Percentiles rank a stretch among this genome's conserved stretches.
These are phyloP conservation scores for Troides oblongomaculatus DNA, from an alignment of 2,888 invertebrate species.

Conservation along the genomic window DNA sequence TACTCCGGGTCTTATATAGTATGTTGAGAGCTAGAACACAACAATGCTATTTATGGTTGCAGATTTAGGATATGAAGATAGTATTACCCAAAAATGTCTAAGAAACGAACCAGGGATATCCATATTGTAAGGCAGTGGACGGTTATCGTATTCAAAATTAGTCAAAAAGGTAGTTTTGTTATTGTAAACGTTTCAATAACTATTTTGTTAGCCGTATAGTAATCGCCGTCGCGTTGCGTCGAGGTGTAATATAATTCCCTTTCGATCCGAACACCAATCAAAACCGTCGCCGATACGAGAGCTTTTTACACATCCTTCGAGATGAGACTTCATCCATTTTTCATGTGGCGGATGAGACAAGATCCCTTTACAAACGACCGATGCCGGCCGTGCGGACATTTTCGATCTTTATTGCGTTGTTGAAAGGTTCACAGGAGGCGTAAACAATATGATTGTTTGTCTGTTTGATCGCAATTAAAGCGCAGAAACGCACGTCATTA, in stretches of 20 bases:
- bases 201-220: slow-evolving; percentile 14
- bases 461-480: slow-evolving; percentile 75
- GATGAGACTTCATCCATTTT: slow-evolving; percentile 76
- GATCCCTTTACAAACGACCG: slow-evolving; percentile 41
- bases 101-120: no score
- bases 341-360: slow-evolving; percentile 63
- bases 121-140: no score
- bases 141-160: no score
- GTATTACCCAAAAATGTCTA: no score
- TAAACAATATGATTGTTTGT: slow-evolving; percentile 47
- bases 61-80: no score
- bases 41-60: no score
- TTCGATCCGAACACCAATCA: slow-evolving; percentile 65
- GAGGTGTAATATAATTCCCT: slow-evolving; percentile 63
- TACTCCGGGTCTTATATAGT: no score
- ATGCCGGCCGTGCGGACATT: slow-evolving; percentile 17
- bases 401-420: slow-evolving; percentile 34
- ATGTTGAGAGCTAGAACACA: no score
- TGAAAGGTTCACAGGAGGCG: slow-evolving; percentile 32
- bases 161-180: background rate
- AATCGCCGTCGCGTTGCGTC: slow-evolving; percentile 33
- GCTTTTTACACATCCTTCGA: slow-evolving; percentile 59
- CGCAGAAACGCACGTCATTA: slow-evolving; percentile 76
- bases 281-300: slow-evolving; percentile 59
- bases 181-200: background rate